phyloP scores from a whole-genome alignment of 2,888 invertebrate genomes.

The Lomographa bimaculata region DNA sequence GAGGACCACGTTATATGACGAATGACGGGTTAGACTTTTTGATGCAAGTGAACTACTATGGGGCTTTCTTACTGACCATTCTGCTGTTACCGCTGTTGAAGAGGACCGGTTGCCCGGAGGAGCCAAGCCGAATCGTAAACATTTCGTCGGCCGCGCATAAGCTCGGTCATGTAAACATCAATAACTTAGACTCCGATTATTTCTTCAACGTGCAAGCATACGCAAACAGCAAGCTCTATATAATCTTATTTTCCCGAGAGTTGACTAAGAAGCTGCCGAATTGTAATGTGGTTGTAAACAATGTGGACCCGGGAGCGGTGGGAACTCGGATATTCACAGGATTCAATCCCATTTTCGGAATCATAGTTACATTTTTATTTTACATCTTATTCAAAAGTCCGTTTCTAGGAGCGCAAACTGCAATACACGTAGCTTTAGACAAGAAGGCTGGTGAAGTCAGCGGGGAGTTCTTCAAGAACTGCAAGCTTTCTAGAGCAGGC shows the following conservation, averaged over 20 bases:
- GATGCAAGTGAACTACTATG: constrained; percentile 96
- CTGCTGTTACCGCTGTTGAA: constrained; percentile 91
- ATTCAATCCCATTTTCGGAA: constrained; percentile 61
- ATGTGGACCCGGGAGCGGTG: constrained; percentile 92
- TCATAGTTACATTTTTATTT: constrained; percentile 76
- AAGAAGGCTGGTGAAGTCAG: constrained; percentile 85
- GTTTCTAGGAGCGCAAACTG: constrained; percentile 90
- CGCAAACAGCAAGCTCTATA: constrained; percentile 86
- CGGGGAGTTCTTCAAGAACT: constrained; percentile 90
- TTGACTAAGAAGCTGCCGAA: constrained; percentile 85
- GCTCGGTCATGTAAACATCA: constrained; percentile 85
- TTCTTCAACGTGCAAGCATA: constrained; percentile 58
- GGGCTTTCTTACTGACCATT: constrained; percentile 94
- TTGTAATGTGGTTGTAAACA: constrained; percentile 88
- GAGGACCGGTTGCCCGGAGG: constrained; percentile 68
- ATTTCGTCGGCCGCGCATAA: constrained; percentile 89
- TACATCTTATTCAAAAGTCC: constrained; percentile 85
- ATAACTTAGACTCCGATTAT: constrained; percentile 79
- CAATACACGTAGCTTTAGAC: constrained; percentile 86
- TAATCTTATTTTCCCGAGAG: constrained; percentile 87
- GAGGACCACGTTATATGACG: constrained; percentile 73
- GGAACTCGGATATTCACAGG: constrained; percentile 87
- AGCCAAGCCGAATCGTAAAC: constrained; percentile 88
- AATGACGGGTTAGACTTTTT: constrained; percentile 92
- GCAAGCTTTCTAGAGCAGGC: constrained; percentile 80